Conservation (phyloP, 1,140 invertebrate genomes). For the Brachystomella parvula region DNA sequence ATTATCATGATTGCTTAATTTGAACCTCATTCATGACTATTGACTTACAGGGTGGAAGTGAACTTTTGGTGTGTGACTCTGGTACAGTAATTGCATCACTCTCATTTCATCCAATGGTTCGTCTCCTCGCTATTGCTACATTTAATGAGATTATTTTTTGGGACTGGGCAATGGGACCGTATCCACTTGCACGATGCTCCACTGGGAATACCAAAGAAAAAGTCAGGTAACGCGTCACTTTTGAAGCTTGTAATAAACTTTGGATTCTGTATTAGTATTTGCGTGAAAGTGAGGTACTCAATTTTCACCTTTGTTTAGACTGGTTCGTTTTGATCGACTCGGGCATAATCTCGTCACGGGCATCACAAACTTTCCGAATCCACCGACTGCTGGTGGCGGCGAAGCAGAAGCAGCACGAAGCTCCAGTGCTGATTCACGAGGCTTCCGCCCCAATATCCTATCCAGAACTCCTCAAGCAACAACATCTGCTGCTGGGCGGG, state of each 20-base stretch:
- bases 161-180: conserved; percentile 65
- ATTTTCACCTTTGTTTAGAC: conserved; percentile 58
- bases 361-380: conserved; percentile 57
- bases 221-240: conserved; percentile 53
- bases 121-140: conserved; percentile 74
- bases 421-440: conserved; percentile 6
- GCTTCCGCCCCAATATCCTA: conserved; percentile 33
- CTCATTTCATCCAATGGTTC: conserved; percentile 74
- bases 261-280: background rate
- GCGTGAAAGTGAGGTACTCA: background rate
- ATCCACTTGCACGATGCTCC: conserved; percentile 63
- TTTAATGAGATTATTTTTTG: conserved; percentile 79
- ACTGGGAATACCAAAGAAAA: conserved; percentile 65
- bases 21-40: conserved; percentile 12
- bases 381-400: conserved; percentile 19
- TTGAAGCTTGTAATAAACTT: background rate
- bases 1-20: too few relatives aligned
- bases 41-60: conserved; percentile 64
- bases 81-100: conserved; percentile 72
- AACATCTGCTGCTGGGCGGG: background rate
- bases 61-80: conserved; percentile 65
- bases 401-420: conserved; percentile 10
- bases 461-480: conserved; percentile 9
- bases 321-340: conserved; percentile 72
- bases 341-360: conserved; percentile 78